Evolutionary conservation across 2,797 vertebrate genomes (phyloP).

Genomic region (Syngnathus acus): DNA sequence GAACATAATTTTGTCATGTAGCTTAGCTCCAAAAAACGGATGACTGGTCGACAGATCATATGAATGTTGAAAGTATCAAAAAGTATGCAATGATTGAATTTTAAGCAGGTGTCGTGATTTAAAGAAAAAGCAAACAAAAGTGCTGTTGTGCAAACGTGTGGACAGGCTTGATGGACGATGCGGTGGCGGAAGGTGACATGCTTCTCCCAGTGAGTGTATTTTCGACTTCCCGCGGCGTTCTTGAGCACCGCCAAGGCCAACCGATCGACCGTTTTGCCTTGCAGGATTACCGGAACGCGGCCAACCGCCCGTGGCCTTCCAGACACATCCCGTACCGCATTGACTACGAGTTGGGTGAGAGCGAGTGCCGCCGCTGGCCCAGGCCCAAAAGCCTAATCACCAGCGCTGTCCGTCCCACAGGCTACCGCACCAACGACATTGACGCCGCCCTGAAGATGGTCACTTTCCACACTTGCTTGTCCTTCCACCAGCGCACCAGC

Average conservation of each 20-base stretch:
- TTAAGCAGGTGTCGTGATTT: too few species aligned
- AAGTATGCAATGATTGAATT: not conserved
- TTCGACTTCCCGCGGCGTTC: not conserved
- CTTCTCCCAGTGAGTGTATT: not conserved
- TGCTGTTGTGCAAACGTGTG: not conserved
- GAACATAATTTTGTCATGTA: too few species aligned
- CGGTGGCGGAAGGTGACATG: constrained; percentile 3
- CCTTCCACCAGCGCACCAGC: constrained; percentile 29
- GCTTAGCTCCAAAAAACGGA: too few species aligned
- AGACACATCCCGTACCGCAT: constrained; percentile 35
- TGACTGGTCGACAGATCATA: too few species aligned
- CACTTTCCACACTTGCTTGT: constrained; percentile 43
- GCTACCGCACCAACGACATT: constrained; percentile 8
- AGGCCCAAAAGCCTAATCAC: not conserved
- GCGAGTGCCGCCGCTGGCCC: too few species aligned
- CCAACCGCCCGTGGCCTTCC: constrained; percentile 17
- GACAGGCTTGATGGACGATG: not conserved
- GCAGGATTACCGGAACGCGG: constrained; percentile 38
- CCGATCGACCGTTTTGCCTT: not conserved
- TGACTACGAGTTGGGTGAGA: constrained; percentile 28
- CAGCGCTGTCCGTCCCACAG: constrained; percentile 16
- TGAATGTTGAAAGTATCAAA: too few species aligned
- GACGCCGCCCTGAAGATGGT: constrained; percentile 42
- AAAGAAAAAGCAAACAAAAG: not conserved
- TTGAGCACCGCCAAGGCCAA: too few species aligned